Evolutionary conservation across 2,888 invertebrate species (phyloP).

Genomic region (Drosophila paranaensis): DNA sequence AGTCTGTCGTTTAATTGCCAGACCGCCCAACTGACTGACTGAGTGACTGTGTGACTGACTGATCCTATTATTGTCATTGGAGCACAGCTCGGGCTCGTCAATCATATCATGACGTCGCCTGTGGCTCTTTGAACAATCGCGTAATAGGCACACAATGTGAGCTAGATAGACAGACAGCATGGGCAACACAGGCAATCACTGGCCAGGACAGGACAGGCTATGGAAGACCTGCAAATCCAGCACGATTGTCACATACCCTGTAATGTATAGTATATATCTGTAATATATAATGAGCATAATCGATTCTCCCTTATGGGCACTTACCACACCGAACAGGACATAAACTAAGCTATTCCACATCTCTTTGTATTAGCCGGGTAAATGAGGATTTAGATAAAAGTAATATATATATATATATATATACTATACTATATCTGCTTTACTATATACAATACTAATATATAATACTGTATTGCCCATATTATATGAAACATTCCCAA

Average conservation of each 20-base stretch:
- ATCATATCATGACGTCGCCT: slow-evolving; percentile 63
- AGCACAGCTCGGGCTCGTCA: slow-evolving; percentile 30
- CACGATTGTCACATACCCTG: slow-evolving; percentile 7
- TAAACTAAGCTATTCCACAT: too few species aligned
- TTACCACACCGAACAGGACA: too few species aligned
- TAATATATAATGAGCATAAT: too few species aligned
- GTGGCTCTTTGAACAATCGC: slow-evolving; percentile 30
- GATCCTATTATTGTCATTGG: slow-evolving; percentile 56
- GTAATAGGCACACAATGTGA: slow-evolving; percentile 22
- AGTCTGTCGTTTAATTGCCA: background rate
- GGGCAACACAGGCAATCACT: slow-evolving; percentile 11
- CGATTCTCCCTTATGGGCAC: too few species aligned
- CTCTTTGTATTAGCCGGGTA: too few species aligned
- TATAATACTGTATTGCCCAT: background rate
- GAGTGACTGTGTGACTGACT: slow-evolving; percentile 41
- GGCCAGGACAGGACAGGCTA: background rate
- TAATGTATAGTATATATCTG: background rate
- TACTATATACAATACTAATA: background rate
- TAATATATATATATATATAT: too few species aligned
- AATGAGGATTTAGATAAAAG: too few species aligned
- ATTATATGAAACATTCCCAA: background rate
- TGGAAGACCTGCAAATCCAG: background rate
- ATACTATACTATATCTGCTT: too few species aligned
- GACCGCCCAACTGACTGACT: slow-evolving; percentile 18
- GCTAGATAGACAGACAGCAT: slow-evolving; percentile 9